phyloP scores from a whole-genome alignment of 2,888 invertebrate genomes.

The Oligia strigilis region DNA sequence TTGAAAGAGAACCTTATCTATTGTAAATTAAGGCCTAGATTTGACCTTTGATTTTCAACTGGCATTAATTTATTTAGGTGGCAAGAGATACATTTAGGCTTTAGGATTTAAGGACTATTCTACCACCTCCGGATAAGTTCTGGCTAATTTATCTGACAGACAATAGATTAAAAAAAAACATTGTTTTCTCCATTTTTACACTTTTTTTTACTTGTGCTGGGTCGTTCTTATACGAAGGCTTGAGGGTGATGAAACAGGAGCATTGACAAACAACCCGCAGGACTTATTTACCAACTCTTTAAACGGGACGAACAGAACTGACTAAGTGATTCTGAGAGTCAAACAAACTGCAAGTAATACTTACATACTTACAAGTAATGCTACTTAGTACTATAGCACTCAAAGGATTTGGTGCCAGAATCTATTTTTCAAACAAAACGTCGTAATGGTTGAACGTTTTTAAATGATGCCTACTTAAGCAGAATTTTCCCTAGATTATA shows the following conservation, averaged over 20 bases:
- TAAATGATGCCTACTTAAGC: neutral
- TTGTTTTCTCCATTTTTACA: neutral
- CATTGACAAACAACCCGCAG: neutral
- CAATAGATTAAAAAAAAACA: neutral
- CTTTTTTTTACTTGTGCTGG: neutral
- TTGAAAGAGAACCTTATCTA: slow-evolving; percentile 6
- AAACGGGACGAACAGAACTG: neutral
- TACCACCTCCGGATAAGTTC: neutral
- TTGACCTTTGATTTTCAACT: slow-evolving; percentile 20
- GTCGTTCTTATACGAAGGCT: neutral
- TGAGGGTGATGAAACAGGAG: neutral
- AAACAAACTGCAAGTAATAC: slow-evolving; percentile 11
- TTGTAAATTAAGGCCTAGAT: slow-evolving; percentile 23
- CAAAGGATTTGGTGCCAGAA: neutral
- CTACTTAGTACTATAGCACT: neutral
- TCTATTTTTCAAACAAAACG: neutral
- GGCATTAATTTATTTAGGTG: slow-evolving; percentile 10
- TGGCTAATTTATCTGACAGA: neutral
- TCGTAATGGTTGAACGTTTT: slow-evolving; percentile 1
- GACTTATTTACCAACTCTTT: neutral
- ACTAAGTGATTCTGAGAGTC: neutral
- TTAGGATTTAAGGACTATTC: neutral
- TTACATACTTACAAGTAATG: neutral
- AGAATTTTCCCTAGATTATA: neutral
- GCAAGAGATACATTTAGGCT: neutral